Evolutionary conservation across 2,888 invertebrate species (phyloP), one percentile per base, ranked within the genome.

Genomic region (Spodoptera littoralis): DNA sequence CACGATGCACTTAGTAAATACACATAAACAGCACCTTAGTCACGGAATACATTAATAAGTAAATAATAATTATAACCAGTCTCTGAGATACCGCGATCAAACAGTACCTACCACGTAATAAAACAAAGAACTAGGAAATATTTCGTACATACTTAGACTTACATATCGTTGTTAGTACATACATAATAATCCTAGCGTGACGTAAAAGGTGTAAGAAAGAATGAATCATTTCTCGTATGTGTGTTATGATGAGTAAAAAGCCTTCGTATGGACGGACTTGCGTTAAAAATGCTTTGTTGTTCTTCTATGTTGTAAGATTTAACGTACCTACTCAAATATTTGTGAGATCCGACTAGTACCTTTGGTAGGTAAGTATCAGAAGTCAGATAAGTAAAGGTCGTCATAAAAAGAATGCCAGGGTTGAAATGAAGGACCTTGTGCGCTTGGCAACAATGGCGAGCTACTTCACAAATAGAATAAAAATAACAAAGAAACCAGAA

Each of bases 121-220:
- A 12, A 70, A 77, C 76, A 77, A 77, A 77, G 77, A 77, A 78
- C 56, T 76, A 78, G 78, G 77, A 78, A 78, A 78, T 66, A 77
- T 67, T 69, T 75, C 52, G 67, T 59, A 59, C 56, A 13, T 48
- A 60, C 57, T 36, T 68, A 64, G 36, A 45, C 24, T 22, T 47
- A 58, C 18, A 22, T 55, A 55, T 22, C 9, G 46, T 57, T 62
- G 36, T 55, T 44, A 36, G 44, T 69, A 57, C 60, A 24, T 36
- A 36, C 36, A 36, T 36, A 36, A 36, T 60, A 64, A 69, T 64
- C 52, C 43, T 55, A 48, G 43, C 50, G 48, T 54, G 47, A 64
- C 64, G 60, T 53, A 44, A 48, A 47, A 49, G 12, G 24, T 47
- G 61, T 52, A 45, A 24, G 43, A 54, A 54, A 46, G 46, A 41